Percentiles rank a stretch among this genome's conserved stretches.
These are phyloP conservation scores for Pyrochroa serraticornis DNA, from an alignment of 2,888 invertebrate genomes.

Conservation along the genomic window DNA sequence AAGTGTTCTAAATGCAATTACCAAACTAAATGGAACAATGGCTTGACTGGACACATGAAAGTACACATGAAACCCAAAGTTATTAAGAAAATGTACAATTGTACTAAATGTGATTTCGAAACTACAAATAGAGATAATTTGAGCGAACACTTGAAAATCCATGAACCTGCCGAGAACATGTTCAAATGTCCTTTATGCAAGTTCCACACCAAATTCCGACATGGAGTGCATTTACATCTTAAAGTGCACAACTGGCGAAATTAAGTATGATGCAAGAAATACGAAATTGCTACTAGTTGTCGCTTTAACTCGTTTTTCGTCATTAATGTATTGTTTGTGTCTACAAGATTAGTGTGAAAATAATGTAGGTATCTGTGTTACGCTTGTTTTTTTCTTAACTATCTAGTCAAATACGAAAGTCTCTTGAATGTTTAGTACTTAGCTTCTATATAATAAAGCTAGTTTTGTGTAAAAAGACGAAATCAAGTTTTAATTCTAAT, in stretches of 20 bases:
- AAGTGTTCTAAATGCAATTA: conserved; percentile 21
- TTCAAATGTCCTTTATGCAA: conserved; percentile 20
- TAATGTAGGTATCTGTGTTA: too few species aligned
- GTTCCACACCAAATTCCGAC: conserved; percentile 18
- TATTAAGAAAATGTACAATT: conserved; percentile 16
- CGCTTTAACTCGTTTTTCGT: too few species aligned
- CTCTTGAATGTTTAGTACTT: too few species aligned
- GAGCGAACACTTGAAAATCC: conserved; percentile 10
- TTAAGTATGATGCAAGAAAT: neutral
- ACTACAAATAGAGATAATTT: conserved; percentile 16
- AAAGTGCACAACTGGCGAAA: conserved; percentile 18
- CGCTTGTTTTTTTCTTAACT: too few species aligned
- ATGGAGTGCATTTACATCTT: conserved; percentile 22
- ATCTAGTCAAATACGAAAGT: too few species aligned
- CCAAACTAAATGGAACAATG: conserved; percentile 20
- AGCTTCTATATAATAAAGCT: too few species aligned
- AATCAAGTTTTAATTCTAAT: too few species aligned
- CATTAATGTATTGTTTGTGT: too few species aligned
- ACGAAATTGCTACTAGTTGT: too few species aligned
- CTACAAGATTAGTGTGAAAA: too few species aligned
- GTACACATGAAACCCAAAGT: conserved; percentile 20
- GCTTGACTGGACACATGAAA: conserved; percentile 22
- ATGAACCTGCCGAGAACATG: conserved; percentile 11
- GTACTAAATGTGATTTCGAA: conserved; percentile 15
- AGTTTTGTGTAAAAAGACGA: too few species aligned